These are phyloP conservation scores for Pavo muticus DNA, from an alignment of 2,113 vertebrate species.

Conservation along the genomic window DNA sequence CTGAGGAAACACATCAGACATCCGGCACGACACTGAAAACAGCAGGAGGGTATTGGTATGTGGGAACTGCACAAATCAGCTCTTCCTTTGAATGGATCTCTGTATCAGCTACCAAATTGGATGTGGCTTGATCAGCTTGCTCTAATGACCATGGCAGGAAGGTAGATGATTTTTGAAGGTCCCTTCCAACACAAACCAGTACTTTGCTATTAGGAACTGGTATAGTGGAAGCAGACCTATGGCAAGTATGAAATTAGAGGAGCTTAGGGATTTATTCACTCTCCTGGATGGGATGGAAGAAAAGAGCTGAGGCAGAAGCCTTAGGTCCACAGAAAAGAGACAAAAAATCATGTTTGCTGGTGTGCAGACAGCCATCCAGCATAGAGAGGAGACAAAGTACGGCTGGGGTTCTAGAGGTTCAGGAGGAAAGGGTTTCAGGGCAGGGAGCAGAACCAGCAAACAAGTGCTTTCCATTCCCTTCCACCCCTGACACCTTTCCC, in stretches of 20 bases:
- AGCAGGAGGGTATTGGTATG: neutral
- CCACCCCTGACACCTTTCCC: slow-evolving; percentile 26
- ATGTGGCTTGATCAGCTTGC: neutral
- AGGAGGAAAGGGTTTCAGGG: slow-evolving; percentile 27
- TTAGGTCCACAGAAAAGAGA: neutral
- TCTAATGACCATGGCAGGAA: neutral
- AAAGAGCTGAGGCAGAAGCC: neutral
- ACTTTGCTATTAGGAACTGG: neutral
- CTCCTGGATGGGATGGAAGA: neutral
- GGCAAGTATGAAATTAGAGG: neutral
- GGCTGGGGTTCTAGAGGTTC: neutral
- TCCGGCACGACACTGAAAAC: neutral
- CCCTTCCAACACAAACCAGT: neutral
- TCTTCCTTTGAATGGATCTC: neutral
- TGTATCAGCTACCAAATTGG: neutral
- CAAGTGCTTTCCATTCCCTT: neutral
- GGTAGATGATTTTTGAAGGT: neutral
- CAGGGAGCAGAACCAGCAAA: slow-evolving; percentile 31
- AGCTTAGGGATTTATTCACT: neutral
- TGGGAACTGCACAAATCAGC: neutral
- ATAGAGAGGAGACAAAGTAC: too few relatives aligned
- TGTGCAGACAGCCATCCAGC: too few relatives aligned
- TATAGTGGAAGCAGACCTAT: neutral
- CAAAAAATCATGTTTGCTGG: neutral
- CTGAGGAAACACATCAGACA: neutral